phyloP scores from a whole-genome alignment of 2,113 vertebrate species.

The Turnix velox region DNA sequence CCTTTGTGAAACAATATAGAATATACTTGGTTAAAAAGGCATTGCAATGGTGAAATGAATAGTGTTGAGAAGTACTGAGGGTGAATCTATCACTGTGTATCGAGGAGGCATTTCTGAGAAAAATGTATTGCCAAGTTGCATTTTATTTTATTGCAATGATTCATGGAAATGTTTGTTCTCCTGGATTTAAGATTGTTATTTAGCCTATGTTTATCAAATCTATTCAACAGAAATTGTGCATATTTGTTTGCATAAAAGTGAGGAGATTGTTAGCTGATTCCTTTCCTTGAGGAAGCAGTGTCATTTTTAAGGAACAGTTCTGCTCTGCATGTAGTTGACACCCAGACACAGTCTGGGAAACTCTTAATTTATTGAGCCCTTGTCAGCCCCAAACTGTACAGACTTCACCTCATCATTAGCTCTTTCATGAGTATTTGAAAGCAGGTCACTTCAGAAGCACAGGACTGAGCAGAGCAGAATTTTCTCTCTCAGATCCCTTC shows the following conservation, averaged over 20 bases:
- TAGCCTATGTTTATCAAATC: neutral
- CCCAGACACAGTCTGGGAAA: neutral
- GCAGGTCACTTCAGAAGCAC: neutral
- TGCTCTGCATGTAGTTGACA: neutral
- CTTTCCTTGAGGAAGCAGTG: neutral
- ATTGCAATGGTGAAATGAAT: neutral
- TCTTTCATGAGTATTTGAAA: neutral
- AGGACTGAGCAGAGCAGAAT: neutral
- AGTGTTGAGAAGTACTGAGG: neutral
- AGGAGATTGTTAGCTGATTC: neutral
- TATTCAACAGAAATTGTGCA: neutral
- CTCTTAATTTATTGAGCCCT: neutral
- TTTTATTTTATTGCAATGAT: neutral
- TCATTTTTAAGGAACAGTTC: neutral
- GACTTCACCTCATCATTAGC: neutral
- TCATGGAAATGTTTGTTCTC: neutral
- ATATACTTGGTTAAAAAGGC: neutral
- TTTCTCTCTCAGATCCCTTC: neutral
- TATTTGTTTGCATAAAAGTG: fast-evolving
- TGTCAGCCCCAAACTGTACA: neutral
- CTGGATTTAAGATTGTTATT: neutral
- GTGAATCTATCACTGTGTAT: neutral
- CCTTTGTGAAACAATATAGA: neutral
- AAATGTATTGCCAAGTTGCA: neutral
- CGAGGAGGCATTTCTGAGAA: neutral